Conservation (phyloP, 2,888 invertebrate genomes). For the Pheosia tremula region DNA sequence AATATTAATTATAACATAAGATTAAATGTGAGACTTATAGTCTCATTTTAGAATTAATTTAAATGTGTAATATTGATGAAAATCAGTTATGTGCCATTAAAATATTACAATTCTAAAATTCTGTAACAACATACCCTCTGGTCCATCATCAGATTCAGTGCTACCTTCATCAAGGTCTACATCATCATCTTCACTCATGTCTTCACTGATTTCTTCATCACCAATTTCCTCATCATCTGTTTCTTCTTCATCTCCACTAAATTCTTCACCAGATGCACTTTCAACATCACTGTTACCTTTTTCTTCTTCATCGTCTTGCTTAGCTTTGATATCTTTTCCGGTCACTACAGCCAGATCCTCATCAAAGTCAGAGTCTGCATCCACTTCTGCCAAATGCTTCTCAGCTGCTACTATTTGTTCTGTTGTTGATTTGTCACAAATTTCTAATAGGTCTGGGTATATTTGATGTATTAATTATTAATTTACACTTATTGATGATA, state of each 20-base stretch:
- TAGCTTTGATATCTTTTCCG: conserved; percentile 63
- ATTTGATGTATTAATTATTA: conserved; percentile 25
- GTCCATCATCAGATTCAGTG: conserved; percentile 38
- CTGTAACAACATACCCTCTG: conserved; percentile 44
- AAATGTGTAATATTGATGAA: background rate
- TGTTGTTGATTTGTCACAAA: conserved; percentile 88
- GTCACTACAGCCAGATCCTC: conserved; percentile 85
- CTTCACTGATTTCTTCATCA: conserved; percentile 24
- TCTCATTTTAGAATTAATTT: too few relatives aligned
- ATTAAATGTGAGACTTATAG: too few relatives aligned
- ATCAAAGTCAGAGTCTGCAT: conserved; percentile 86
- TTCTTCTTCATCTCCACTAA: conserved; percentile 27
- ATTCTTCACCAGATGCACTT: conserved; percentile 28
- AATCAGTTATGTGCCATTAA: background rate
- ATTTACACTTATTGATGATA: too few relatives aligned
- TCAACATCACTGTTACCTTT: conserved; percentile 22
- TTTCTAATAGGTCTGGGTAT: conserved; percentile 88
- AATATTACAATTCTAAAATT: background rate
- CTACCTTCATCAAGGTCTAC: conserved; percentile 21
- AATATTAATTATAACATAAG: too few relatives aligned
- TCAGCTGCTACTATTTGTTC: conserved; percentile 85
- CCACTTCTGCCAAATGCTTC: conserved; percentile 85
- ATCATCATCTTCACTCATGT: conserved; percentile 20
- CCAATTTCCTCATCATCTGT: conserved; percentile 24
- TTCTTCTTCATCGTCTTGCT: conserved; percentile 31